phyloP scores from a whole-genome alignment of 2,797 vertebrate genomes.

The Eutrigla gurnardus region DNA sequence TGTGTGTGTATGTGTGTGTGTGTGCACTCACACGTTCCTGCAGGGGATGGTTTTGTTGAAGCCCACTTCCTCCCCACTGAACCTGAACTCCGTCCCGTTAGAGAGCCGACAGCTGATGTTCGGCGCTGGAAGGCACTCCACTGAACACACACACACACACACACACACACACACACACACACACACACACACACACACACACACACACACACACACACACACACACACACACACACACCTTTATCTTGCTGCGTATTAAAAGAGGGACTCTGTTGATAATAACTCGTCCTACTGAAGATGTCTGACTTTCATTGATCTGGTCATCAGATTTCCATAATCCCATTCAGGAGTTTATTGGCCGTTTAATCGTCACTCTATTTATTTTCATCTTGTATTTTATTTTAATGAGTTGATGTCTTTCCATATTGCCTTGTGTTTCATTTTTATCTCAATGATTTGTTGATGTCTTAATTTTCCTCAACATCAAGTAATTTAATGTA shows the following conservation, averaged over 20 bases:
- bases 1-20: constrained; percentile 18
- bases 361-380: neutral
- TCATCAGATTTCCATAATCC: too few relatives aligned
- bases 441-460: neutral
- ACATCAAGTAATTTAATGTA: neutral
- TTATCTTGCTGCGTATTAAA: too few relatives aligned
- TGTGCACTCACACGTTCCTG: constrained; percentile 92
- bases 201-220: constrained; percentile 4
- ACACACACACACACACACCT: too few relatives aligned
- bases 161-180: constrained; percentile 10
- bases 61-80: constrained; percentile 90
- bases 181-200: constrained; percentile 5
- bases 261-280: too few relatives aligned
- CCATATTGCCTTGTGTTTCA: neutral
- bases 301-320: neutral
- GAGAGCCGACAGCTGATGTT: constrained; percentile 92
- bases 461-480: neutral
- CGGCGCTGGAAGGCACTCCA: constrained; percentile 90
- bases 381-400: neutral
- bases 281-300: neutral
- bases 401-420: neutral
- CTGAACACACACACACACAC: constrained; percentile 43
- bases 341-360: neutral
- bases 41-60: constrained; percentile 92
- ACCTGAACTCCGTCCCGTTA: constrained; percentile 89